phyloP scores from a whole-genome alignment of 1,140 invertebrate genomes.

The Campoletis sonorensis region DNA sequence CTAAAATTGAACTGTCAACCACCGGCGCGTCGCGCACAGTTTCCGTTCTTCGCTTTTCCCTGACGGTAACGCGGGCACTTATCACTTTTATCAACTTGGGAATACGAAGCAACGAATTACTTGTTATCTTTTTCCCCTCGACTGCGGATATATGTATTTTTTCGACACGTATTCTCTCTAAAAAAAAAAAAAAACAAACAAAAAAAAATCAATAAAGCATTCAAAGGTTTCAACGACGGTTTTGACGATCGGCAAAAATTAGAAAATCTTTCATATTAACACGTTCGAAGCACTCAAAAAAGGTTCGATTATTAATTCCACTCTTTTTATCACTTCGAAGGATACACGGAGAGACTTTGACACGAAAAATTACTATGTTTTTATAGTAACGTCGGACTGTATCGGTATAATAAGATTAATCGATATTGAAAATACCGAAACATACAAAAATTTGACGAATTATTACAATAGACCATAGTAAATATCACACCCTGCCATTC shows the following conservation, averaged over 20 bases:
- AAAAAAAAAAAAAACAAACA: too few species aligned
- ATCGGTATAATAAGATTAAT: too few species aligned
- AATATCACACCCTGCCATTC: too few species aligned
- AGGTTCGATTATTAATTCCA: not conserved
- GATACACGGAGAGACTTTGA: too few species aligned
- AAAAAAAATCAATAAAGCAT: too few species aligned
- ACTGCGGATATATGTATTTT: not conserved
- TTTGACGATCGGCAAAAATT: too few species aligned
- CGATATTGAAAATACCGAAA: too few species aligned
- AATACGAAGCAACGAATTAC: not conserved
- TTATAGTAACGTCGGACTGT: too few species aligned
- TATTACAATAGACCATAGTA: too few species aligned
- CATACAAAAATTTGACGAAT: too few species aligned
- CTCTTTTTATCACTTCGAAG: too few species aligned
- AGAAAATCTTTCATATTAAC: not conserved
- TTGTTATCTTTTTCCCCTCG: not conserved
- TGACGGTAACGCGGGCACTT: conserved; percentile 2
- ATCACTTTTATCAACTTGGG: conserved; percentile 23
- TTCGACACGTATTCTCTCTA: not conserved
- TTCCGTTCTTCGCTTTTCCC: conserved; percentile 28
- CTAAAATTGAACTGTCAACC: conserved; percentile 51
- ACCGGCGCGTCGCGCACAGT: conserved; percentile 31
- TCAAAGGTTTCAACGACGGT: not conserved
- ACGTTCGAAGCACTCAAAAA: not conserved
- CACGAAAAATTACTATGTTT: too few species aligned